These are phyloP conservation scores for Nemotelus nigrinus DNA, from an alignment of 2,888 invertebrate species.

Conservation along the genomic window DNA sequence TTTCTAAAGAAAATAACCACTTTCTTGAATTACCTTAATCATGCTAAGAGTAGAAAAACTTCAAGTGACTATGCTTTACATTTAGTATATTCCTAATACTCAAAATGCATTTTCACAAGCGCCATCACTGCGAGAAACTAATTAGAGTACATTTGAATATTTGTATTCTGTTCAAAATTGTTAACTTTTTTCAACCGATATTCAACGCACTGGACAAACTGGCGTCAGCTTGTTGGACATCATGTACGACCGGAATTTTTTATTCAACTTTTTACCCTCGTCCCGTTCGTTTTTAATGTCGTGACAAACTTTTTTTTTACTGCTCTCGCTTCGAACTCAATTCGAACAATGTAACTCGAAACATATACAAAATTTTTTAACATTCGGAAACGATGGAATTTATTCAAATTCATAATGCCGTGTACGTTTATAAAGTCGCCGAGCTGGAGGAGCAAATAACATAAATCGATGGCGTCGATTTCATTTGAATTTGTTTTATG, in stretches of 20 bases:
- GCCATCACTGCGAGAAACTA: neutral
- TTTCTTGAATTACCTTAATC: neutral
- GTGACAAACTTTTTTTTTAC: conserved; percentile 14
- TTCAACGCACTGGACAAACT: neutral
- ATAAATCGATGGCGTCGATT: too few relatives aligned
- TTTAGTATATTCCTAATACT: neutral
- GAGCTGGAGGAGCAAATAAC: too few relatives aligned
- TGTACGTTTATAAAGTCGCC: too few relatives aligned
- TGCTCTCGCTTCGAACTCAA: neutral
- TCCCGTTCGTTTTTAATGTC: neutral
- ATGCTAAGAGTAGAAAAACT: too few relatives aligned
- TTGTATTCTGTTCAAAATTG: neutral
- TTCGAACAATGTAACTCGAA: neutral
- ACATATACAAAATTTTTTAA: neutral
- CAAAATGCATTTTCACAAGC: neutral
- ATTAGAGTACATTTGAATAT: conserved; percentile 22
- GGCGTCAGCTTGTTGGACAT: conserved; percentile 29
- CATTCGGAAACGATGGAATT: conserved; percentile 1
- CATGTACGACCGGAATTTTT: neutral
- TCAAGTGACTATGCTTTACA: too few relatives aligned
- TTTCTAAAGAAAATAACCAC: too few relatives aligned
- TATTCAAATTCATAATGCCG: conserved; percentile 8
- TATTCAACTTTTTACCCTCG: neutral
- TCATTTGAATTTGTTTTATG: too few relatives aligned
- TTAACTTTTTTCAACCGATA: conserved; percentile 5